These are phyloP conservation scores for Monoplex corrugatus DNA, from an alignment of 2,888 invertebrate genomes.

Conservation along the genomic window DNA sequence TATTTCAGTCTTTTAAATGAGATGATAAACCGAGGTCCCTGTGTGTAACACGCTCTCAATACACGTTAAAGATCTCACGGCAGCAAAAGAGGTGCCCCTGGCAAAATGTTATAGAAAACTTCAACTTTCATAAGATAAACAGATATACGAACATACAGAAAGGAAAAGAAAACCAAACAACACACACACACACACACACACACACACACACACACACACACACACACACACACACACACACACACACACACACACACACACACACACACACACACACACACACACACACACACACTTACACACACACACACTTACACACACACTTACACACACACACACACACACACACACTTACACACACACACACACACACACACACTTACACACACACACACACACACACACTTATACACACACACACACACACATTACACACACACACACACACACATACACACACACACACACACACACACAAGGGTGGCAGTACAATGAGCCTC, in stretches of 20 bases:
- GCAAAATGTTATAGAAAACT: no score
- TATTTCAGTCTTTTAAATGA: no score
- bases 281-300: slow-evolving; percentile 19
- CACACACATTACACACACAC: no score
- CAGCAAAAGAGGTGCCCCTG: no score
- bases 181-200: neutral
- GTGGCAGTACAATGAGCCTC: no score
- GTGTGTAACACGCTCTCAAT: no score
- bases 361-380: neutral
- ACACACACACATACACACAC: no score
- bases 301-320: slow-evolving; percentile 30
- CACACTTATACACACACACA: neutral
- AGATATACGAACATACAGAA: neutral
- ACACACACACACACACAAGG: no score
- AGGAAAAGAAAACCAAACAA: neutral
- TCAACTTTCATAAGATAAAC: no score
- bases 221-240: slow-evolving; percentile 14
- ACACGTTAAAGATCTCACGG: no score
- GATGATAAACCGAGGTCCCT: no score
- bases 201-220: slow-evolving; percentile 32
- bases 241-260: neutral
- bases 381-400: slow-evolving; percentile 5
- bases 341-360: neutral
- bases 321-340: slow-evolving; percentile 23
- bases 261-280: slow-evolving; percentile 37